Evolutionary conservation across 1,140 invertebrate species (phyloP).

Genomic region (Brachionus paranguensis): DNA sequence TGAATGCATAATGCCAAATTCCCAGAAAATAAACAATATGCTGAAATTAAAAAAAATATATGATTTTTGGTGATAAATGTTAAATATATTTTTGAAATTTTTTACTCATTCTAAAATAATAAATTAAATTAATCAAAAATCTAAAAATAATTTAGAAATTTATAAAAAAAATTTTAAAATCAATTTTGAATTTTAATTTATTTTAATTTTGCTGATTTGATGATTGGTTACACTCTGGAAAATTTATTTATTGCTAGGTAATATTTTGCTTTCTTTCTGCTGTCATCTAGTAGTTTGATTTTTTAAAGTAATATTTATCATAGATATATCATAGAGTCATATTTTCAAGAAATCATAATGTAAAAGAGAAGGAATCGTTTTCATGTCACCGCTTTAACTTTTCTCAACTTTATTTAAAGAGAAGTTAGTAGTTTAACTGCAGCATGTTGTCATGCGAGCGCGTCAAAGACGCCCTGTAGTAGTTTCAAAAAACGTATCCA

Average conservation of each 20-base stretch:
- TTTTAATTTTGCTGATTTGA: too few species aligned
- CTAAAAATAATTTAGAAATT: neutral
- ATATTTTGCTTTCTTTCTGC: neutral
- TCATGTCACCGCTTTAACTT: too few species aligned
- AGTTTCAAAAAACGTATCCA: too few species aligned
- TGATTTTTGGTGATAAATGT: neutral
- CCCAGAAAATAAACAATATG: neutral
- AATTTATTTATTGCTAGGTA: neutral
- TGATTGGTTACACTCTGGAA: neutral
- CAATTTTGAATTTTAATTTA: neutral
- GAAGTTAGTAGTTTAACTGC: too few species aligned
- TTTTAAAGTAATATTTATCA: too few species aligned
- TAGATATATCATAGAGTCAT: too few species aligned
- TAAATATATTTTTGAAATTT: neutral
- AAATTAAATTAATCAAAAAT: neutral
- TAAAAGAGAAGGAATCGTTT: too few species aligned
- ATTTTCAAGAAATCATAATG: too few species aligned
- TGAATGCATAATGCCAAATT: neutral
- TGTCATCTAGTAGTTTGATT: too few species aligned
- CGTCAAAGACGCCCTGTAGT: too few species aligned
- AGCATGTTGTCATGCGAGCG: too few species aligned
- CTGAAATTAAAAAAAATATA: neutral
- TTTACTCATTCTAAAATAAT: neutral
- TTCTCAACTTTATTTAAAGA: too few species aligned
- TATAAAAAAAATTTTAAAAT: neutral